phyloP scores from a whole-genome alignment of 2,888 invertebrate species.

The Glaucopsyche alexis region DNA sequence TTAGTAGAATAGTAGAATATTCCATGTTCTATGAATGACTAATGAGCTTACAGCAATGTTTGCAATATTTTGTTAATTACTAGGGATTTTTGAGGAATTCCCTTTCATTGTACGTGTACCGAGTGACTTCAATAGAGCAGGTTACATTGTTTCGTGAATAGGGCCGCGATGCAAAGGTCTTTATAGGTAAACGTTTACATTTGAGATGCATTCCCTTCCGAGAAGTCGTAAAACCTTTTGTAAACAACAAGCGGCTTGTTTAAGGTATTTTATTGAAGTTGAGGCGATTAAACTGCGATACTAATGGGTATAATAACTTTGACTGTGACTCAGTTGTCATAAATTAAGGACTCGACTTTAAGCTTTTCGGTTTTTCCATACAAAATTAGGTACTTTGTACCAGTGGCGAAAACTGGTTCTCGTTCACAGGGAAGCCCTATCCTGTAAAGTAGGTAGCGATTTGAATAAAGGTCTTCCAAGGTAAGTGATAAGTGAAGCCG shows the following conservation, averaged over 20 bases:
- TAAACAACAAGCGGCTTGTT: background rate
- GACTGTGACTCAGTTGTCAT: background rate
- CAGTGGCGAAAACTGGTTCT: background rate
- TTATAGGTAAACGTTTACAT: background rate
- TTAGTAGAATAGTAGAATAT: no score
- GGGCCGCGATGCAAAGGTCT: background rate
- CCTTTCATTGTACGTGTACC: background rate
- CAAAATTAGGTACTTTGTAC: background rate
- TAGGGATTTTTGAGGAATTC: background rate
- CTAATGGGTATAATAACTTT: background rate
- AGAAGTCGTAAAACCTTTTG: slow-evolving; percentile 11
- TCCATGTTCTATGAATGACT: no score
- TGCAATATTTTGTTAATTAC: background rate
- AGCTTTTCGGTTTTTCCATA: background rate
- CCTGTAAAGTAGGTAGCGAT: no score
- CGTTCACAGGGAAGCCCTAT: no score
- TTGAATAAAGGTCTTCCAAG: no score
- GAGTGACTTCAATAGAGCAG: background rate
- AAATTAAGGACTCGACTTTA: background rate
- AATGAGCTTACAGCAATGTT: background rate
- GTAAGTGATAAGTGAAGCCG: no score
- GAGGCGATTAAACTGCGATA: background rate
- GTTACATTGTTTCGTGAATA: slow-evolving; percentile 10
- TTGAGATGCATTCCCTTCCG: slow-evolving; percentile 2
- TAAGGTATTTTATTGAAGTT: background rate